Base-by-base conservation (phyloP, 2,797 vertebrate genomes). In the Geotrypetes seraphini region DNA sequence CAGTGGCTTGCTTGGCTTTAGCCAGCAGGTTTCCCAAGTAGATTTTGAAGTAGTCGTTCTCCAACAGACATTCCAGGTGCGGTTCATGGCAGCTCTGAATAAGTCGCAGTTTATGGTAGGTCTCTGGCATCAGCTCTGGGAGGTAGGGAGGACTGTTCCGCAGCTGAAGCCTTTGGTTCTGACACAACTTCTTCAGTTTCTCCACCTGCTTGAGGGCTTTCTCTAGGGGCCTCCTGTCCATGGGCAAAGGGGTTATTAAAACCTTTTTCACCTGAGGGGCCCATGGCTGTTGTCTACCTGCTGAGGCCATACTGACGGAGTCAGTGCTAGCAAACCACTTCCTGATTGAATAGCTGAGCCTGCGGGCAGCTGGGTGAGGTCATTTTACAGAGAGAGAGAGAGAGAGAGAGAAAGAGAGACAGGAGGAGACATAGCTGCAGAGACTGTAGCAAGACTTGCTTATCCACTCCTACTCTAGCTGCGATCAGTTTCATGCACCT, bases 101-200 rank as follows among this genome's bases (percentile, higher is more conserved):
- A 16, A 69, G 67, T 0, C 5, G 22, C 9, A 89, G 60, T 32
- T 69, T 51, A 1, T 39, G 39, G 15, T 57, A 31, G 0, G 71
- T 80, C 8, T 77, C 66, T 4, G 61, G 65, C 12, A 87, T 55
- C 25, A 85, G 43, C 7, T n/a, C 12, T 7, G 71, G 40, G 11
- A 73, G 47, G 2, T 86, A 89, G 0, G 91, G 91, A 0, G 89
- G 83, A 21, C 84, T 89, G 50, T 76, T 75, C 53, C 55, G 64
- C 10, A 95, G 63, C 16, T 53, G 56, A 19, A 89, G 31, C n/a
- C 68, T 64, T 3, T 78, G 78, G 47, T 84, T 66, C 3, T 48
- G 45, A 49, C 77, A 77, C 31, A 81, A 60, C 22, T 50, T 43
- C 1, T 69, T 35, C 33, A 93, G 69, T 35, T 76, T 79, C 3